Base-by-base conservation (phyloP, 2,113 vertebrate species). In the Caloenas nicobarica region DNA sequence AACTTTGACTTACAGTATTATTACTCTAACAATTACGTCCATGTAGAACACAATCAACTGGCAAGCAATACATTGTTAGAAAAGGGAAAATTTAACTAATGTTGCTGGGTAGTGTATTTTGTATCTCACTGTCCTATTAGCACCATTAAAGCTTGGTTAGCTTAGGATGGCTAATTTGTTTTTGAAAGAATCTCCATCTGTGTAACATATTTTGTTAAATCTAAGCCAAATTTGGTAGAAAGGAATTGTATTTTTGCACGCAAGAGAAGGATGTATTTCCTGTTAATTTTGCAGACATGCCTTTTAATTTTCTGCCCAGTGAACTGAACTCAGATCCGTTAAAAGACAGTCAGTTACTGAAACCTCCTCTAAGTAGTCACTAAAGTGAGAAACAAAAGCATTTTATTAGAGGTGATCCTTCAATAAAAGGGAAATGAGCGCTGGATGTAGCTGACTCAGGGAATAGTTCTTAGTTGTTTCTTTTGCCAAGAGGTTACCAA, bases 131-230 rank as follows among this genome's bases (percentile, higher is more conserved):
- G 33, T 74, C 82, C 53, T 74, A 48, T 14, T 11, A 4, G 51
- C 65, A 86, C 66, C 36, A 57, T 65, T 69, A 86, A 79, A 73
- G 36, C 58, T 54, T n/a, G 33, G 11, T 82, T 76, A 88, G 13
- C 2, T 82, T 57, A 77, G 70, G 82, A 50, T 31, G 12, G 66
- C 25, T 82, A 65, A 89, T 86, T 85, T 82, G 44, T 25, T 89
- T 93, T 93, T 82, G 74, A 65, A 95, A 85, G 57, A 85, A 65
- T 65, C 66, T 91, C 81, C 79, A 77, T 91, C 79, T 93, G 88
- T 69, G 24, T 82, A 82, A 73, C 78, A 86, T 40, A 44, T 50
- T 90, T 93, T 77, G 29, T 62, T 76, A 94, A 86, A 82, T 61
- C 50, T 25, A 80, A 80, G 66, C 74, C 90, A 96, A 90, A 73